Conservation (phyloP, 2,113 vertebrate genomes). For the Podarcis raffonei region DNA sequence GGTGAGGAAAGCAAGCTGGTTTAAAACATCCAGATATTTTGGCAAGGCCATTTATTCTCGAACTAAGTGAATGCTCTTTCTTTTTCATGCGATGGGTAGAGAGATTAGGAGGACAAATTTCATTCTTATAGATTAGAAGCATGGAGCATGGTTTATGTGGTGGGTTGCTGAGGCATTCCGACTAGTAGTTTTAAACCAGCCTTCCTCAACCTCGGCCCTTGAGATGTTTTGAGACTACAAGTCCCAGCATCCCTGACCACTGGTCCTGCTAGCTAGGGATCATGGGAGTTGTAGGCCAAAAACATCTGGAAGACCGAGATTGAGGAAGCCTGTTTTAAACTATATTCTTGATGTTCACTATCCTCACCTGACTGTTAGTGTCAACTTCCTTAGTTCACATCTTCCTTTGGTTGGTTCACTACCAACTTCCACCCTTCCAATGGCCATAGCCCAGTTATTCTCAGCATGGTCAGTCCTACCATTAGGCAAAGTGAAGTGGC, state of each 20-base stretch:
- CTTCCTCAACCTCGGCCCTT: too few species aligned
- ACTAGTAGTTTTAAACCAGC: background rate
- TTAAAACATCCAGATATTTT: slow-evolving; percentile 21
- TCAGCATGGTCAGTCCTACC: background rate
- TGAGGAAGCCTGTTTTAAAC: background rate
- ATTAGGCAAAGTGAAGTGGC: too few species aligned
- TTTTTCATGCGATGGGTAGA: background rate
- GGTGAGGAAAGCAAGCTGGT: background rate
- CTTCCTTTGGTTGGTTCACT: background rate
- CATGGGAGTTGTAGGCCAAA: too few species aligned
- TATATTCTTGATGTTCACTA: background rate
- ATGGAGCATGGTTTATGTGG: background rate
- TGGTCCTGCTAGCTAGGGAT: too few species aligned
- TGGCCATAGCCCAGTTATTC: background rate
- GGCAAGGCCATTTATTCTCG: slow-evolving; percentile 20
- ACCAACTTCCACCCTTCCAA: background rate
- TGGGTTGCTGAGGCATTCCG: background rate
- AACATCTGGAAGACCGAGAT: too few species aligned
- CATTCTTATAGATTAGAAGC: background rate
- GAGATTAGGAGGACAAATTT: background rate
- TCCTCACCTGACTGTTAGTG: background rate
- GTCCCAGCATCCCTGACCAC: too few species aligned
- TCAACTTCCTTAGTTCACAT: background rate
- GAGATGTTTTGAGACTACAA: too few species aligned
- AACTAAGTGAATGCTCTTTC: background rate